Evolutionary conservation across 64 coral and sea anemone species (phyloP).

Genomic region (Actinia tenebrosa): DNA sequence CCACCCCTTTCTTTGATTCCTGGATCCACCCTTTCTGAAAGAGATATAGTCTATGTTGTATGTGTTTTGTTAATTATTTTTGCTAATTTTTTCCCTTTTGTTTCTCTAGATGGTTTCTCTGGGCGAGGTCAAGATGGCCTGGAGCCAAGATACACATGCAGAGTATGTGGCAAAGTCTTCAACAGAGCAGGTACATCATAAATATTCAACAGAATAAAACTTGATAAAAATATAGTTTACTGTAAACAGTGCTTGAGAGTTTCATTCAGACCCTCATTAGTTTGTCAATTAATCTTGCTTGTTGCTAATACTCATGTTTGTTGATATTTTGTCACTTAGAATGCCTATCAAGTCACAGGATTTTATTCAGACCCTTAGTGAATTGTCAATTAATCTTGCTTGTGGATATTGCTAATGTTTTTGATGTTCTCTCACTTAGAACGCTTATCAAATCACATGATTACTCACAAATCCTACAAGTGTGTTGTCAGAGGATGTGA

Average conservation of each 20-base stretch:
- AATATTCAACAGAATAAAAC: too few relatives aligned
- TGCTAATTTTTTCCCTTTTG: too few relatives aligned
- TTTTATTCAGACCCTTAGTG: not conserved
- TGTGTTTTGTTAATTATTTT: too few relatives aligned
- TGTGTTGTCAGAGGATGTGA: constrained; percentile 89
- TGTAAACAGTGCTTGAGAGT: not conserved
- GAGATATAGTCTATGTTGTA: too few relatives aligned
- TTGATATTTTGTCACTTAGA: constrained; percentile 29
- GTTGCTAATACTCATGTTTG: too few relatives aligned
- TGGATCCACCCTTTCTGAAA: too few relatives aligned
- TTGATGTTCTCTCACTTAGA: constrained; percentile 34
- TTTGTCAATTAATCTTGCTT: not conserved
- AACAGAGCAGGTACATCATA: constrained; percentile 87
- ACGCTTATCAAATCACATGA: constrained; percentile 92
- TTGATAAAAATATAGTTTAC: too few relatives aligned
- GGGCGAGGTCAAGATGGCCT: constrained; percentile 66
- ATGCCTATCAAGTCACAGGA: constrained; percentile 90
- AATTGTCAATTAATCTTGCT: not conserved
- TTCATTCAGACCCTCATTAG: not conserved
- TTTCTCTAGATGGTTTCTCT: constrained; percentile 85
- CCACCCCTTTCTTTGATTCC: too few relatives aligned
- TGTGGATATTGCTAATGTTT: too few relatives aligned
- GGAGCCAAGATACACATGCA: constrained; percentile 87
- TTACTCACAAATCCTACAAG: constrained; percentile 95
- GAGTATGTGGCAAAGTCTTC: constrained; percentile 94